Base-by-base conservation (phyloP, 92 coral and sea anemone species). In the Parazoanthus swiftii region DNA sequence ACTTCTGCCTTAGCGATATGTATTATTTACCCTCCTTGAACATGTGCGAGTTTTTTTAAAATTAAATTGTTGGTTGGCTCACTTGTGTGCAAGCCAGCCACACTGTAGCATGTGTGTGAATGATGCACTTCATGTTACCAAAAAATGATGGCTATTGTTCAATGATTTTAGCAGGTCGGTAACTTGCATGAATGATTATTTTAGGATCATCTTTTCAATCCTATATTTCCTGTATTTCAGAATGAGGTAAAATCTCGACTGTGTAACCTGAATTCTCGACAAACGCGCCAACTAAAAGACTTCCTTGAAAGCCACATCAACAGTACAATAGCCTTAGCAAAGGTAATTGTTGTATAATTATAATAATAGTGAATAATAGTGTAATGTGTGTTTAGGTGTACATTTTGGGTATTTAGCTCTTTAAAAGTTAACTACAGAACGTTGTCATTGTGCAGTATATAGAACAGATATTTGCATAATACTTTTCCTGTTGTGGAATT, bases 221-320 rank as follows among this genome's bases (percentile, higher is more conserved):
- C 36, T 66, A 6, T 43, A 6, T 6, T 39, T 82, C 44, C 38
- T 66, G 2, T 68, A 16, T 42, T 67, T 44, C 54, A 83, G 86
- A 42, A 42, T 63, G 59, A 83, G 78, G 37, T 83, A 2, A 73
- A 70, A 43, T 68, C 77, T 36, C 86, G 77, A 25, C 73, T 91
- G 51, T 91, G 94, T 70, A 77, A 58, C 38, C 74, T 91, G 44
- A 89, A 85, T 77, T 91, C 92, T 54, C 67, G 14, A 6, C 92
- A 91, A 81, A 76, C 90, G 2, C 92, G 65, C 54, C 79, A 85
- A 48, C 81, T 86, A 37, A 86, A 76, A 48, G 23, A 29, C 15
- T 82, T 72, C 65, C 68, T 91, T 39, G 82, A 89, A 71, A 25
- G 50, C 39, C 90, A 81, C 39, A 82, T 91, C 33, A 90, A 91